Conservation (phyloP, 1,140 invertebrate species). For the Harpegnathos saltator region DNA sequence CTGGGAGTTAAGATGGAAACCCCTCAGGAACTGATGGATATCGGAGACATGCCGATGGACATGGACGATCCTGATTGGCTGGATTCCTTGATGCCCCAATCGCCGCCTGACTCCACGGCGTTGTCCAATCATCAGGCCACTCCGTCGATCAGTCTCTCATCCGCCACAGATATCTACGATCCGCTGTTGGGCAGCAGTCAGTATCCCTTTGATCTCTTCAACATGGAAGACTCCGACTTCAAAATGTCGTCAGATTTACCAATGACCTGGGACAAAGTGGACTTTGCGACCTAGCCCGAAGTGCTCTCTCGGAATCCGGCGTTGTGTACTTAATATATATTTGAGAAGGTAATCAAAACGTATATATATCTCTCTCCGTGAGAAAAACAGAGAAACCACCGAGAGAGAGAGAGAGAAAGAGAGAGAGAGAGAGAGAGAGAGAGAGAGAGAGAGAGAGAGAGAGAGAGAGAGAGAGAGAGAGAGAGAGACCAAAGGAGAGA, state of each 20-base stretch:
- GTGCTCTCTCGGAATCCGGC: conserved; percentile 63
- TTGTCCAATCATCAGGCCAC: conserved; percentile 65
- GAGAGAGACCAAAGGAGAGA: not conserved
- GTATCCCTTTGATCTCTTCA: conserved; percentile 90
- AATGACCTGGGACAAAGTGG: conserved; percentile 88
- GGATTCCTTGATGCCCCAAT: conserved; percentile 88
- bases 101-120: conserved; percentile 76
- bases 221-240: conserved; percentile 90
- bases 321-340: conserved; percentile 77
- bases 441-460: too few relatives aligned
- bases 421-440: not conserved
- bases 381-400: too few relatives aligned
- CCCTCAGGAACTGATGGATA: conserved; percentile 84
- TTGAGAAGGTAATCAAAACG: conserved; percentile 39
- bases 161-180: conserved; percentile 86
- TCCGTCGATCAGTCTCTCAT: conserved; percentile 78
- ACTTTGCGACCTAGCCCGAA: conserved; percentile 88
- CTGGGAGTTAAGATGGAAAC: conserved; percentile 83
- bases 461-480: too few relatives aligned
- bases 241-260: conserved; percentile 87
- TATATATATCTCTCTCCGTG: too few relatives aligned
- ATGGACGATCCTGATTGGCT: conserved; percentile 92
- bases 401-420: not conserved
- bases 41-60: conserved; percentile 88
- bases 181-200: conserved; percentile 88